These are phyloP conservation scores for Microplitis manilae DNA, from an alignment of 2,888 invertebrate species.

Conservation along the genomic window DNA sequence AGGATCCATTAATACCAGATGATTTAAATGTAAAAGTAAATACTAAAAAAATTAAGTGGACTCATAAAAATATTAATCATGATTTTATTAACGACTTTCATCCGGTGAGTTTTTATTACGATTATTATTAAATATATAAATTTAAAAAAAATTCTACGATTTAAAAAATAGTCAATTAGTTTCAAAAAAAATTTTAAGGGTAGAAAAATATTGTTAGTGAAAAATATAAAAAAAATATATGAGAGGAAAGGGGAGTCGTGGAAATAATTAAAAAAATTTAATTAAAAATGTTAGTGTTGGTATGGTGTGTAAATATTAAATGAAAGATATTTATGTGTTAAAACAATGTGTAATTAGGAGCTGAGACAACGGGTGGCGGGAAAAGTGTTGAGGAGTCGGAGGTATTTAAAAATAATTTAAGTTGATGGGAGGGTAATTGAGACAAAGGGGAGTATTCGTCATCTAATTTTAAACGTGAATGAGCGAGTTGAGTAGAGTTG, in stretches of 20 bases:
- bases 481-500: conserved; percentile 9
- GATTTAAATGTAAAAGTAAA: background rate
- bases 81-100: background rate
- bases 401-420: background rate
- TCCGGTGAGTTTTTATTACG: background rate
- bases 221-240: no score
- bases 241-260: no score
- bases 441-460: conserved; percentile 25
- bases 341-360: no score
- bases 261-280: no score
- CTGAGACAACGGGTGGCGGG: no score
- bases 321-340: no score
- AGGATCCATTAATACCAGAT: background rate
- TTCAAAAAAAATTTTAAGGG: no score
- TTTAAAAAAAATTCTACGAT: background rate
- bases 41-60: background rate
- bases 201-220: no score
- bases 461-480: conserved; percentile 24
- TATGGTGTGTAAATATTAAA: no score
- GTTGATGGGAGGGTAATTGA: conserved; percentile 18
- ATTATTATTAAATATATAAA: background rate
- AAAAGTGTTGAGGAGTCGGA: background rate
- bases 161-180: background rate
- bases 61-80: background rate
- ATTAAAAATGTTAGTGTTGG: no score